Conservation (phyloP, 23 tunicate genomes). For the Clavelina lepadiformis region DNA sequence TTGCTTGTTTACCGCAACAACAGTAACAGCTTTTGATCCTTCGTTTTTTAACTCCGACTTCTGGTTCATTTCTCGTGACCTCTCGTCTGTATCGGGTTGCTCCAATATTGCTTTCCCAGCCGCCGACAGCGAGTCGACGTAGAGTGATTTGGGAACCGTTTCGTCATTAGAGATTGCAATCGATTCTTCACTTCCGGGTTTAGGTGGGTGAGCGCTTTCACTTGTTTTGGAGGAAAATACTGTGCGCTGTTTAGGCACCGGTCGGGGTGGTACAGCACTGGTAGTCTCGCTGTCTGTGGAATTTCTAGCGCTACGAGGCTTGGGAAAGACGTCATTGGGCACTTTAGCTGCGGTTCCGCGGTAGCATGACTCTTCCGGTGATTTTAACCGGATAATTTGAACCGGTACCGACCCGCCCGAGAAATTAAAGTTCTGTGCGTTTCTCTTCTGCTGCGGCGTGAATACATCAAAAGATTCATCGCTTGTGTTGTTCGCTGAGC, state of each 20-base stretch:
- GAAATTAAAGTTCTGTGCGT: too few relatives aligned
- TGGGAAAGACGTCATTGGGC: too few relatives aligned
- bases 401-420: too few relatives aligned
- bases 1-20: not conserved
- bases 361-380: too few relatives aligned
- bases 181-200: not conserved
- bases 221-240: slow-evolving; percentile 12
- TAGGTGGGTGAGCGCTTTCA: not conserved
- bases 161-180: not conserved
- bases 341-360: too few relatives aligned
- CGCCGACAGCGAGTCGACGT: not conserved
- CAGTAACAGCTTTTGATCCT: not conserved
- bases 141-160: not conserved
- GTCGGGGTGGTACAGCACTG: too few relatives aligned
- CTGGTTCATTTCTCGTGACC: not conserved
- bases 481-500: too few relatives aligned
- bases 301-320: too few relatives aligned
- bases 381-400: too few relatives aligned
- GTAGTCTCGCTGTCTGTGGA: too few relatives aligned
- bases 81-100: not conserved
- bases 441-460: too few relatives aligned
- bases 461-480: too few relatives aligned
- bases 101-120: not conserved
- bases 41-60: not conserved
- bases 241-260: slow-evolving; percentile 56